Evolutionary conservation across 2,113 vertebrate species (phyloP).

Genomic region (Tor tambroides): DNA sequence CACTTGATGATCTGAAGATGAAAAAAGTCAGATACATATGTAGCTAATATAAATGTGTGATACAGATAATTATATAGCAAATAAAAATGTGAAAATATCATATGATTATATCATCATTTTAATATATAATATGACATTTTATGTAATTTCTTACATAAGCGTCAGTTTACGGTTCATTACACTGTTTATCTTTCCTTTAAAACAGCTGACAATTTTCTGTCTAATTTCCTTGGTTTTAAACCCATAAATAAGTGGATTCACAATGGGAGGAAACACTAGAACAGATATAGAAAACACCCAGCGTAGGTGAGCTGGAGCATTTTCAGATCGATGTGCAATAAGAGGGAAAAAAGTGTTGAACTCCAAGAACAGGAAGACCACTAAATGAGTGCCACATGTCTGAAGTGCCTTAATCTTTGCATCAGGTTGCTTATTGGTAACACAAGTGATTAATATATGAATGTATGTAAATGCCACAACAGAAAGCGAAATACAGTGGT

Average conservation of each 20-base stretch:
- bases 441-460: too few relatives aligned
- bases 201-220: background rate
- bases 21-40: background rate
- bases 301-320: background rate
- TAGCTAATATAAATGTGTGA: too few relatives aligned
- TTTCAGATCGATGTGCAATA: conserved; percentile 8
- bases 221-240: conserved; percentile 18
- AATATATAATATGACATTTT: too few relatives aligned
- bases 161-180: background rate
- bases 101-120: too few relatives aligned
- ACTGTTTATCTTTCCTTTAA: background rate
- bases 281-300: conserved; percentile 38
- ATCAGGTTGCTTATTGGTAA: conserved; percentile 60
- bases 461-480: too few relatives aligned
- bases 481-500: too few relatives aligned
- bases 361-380: conserved; percentile 66
- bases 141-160: too few relatives aligned
- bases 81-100: too few relatives aligned
- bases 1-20: background rate
- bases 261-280: background rate
- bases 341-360: conserved; percentile 24
- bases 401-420: conserved; percentile 74
- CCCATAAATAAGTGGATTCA: conserved; percentile 22
- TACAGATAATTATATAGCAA: too few relatives aligned
- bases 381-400: conserved; percentile 74